Conservation (phyloP, 2,888 invertebrate genomes). For the Cantharis rustica region DNA sequence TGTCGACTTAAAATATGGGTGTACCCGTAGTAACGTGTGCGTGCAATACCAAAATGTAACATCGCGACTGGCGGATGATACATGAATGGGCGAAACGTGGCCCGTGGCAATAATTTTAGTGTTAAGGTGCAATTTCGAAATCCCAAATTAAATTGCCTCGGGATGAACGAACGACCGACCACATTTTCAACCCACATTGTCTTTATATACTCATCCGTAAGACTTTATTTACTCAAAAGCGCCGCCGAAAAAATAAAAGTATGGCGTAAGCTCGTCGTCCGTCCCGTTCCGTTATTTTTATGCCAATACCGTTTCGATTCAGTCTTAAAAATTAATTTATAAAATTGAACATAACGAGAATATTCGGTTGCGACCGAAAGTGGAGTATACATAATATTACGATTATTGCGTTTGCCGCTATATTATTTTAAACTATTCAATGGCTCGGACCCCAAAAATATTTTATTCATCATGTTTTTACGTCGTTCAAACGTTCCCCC, state of each 20-base stretch:
- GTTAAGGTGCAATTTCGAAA: background rate
- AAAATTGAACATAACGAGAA: background rate
- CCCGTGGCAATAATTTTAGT: background rate
- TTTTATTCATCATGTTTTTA: background rate
- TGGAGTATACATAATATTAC: no score
- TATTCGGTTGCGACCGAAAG: no score
- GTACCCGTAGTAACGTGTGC: background rate
- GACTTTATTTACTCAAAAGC: background rate
- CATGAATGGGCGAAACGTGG: background rate
- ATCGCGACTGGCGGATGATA: background rate
- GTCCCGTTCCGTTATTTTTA: background rate
- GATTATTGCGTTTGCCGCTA: no score
- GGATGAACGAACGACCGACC: background rate
- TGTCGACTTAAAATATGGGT: background rate
- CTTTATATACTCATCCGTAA: background rate
- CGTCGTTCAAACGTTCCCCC: background rate
- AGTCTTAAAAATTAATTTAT: background rate
- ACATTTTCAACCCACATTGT: background rate
- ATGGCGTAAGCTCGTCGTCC: background rate
- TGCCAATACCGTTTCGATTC: background rate
- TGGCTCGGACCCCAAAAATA: background rate
- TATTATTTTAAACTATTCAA: no score
- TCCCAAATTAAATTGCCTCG: background rate
- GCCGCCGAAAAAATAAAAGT: background rate
- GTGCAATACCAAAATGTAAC: background rate